Percentiles rank a stretch among this genome's conserved stretches.
phyloP scores from a whole-genome alignment of 2,113 vertebrate genomes.

The Pimephales promelas region DNA sequence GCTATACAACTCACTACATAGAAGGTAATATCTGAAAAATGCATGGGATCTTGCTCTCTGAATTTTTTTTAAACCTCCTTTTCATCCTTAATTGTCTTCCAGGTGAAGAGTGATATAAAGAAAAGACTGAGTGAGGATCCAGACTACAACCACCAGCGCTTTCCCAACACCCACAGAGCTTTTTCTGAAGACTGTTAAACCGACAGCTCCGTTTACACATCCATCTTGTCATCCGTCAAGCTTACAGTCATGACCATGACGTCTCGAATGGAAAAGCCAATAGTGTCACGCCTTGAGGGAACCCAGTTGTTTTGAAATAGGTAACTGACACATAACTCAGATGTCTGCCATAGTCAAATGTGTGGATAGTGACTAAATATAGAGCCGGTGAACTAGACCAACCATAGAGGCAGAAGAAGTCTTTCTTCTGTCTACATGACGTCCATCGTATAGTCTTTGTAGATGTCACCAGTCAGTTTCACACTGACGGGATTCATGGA shows the following conservation, averaged over 20 bases:
- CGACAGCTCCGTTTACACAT: background rate
- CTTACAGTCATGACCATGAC: background rate
- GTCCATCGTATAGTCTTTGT: background rate
- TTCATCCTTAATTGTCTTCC: slow-evolving; percentile 21
- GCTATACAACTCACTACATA: no score
- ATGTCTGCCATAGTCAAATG: background rate
- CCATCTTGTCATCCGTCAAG: background rate
- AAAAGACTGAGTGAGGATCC: slow-evolving; percentile 80
- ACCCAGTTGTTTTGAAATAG: background rate
- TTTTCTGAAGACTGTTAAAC: slow-evolving; percentile 79
- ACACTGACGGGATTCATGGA: slow-evolving; percentile 11
- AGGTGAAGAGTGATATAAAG: slow-evolving; percentile 84
- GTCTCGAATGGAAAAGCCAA: background rate
- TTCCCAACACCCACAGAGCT: slow-evolving; percentile 81
- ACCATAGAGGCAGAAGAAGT: slow-evolving; percentile 5
- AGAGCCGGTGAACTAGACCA: background rate
- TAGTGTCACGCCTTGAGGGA: background rate
- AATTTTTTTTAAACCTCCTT: background rate
- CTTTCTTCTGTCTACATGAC: background rate
- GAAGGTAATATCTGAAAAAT: no score
- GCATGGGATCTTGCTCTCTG: background rate
- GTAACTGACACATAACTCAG: background rate
- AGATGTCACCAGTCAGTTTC: background rate
- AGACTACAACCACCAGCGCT: slow-evolving; percentile 79
- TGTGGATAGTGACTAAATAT: slow-evolving; percentile 36